Base-by-base conservation (phyloP, 92 coral and sea anemone genomes). In the Palythoa caribaeorum region DNA sequence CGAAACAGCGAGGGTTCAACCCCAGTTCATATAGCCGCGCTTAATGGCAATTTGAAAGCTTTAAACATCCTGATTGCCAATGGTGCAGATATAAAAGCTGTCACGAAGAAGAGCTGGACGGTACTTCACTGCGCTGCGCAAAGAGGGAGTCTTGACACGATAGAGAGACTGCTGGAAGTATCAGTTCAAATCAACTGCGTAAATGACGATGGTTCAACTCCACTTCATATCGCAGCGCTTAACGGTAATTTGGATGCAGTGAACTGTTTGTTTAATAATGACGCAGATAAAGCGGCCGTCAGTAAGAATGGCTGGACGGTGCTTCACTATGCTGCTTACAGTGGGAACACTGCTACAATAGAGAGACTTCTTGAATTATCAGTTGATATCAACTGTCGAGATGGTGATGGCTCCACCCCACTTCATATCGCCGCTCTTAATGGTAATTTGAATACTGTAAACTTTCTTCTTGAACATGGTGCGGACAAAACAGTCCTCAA, bases 91-190 rank as follows among this genome's bases (percentile, higher is more conserved):
- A 72, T 89, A 48, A 86, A 84, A 62, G 75, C 50, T 16, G 75
- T 35, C 5, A 37, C 7, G 37, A 8, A 35, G 16, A 36, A 35
- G 4, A 35, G 40, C 6, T 8, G 48, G 48, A 71, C 13, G 10
- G 12, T 71, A 37, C 47, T 71, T 37, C 90, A 88, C 77, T 39
- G 1, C 20, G 90, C 90, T n/a, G 76, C 87, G 9, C 72, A 80
- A 39, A 78, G 87, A 39, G 90, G 90, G 3, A 71, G 72, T 20
- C 19, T 9, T 39, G 76, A 16, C n/a, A 80, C 70, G 12, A 79
- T 88, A 54, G 73, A 80, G 59, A 52, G 39, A 11, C 35, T 88
- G 21, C 28, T 80, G 36, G 38, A 72, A 21, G 36, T 48, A 28
- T 89, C 92, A 2, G 19, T 80, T 39, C 39, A 80, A 28, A 79